Conservation (phyloP, 2,113 vertebrate species). For the Gnathonemus longibarbis region DNA sequence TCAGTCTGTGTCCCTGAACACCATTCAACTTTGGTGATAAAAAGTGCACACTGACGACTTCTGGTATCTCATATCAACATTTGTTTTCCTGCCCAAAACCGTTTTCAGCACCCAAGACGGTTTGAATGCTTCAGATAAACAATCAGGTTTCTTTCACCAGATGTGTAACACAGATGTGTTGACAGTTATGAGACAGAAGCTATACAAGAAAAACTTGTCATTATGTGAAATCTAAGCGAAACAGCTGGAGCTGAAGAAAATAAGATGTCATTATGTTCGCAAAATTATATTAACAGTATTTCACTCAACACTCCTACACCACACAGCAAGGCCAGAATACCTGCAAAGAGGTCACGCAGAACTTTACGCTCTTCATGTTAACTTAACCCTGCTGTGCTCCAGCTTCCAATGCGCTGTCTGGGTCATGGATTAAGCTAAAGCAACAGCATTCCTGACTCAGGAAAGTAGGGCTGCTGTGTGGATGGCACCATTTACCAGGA, state of each 20-base stretch:
- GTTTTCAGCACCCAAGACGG: background rate
- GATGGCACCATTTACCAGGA: background rate
- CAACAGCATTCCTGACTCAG: conserved; percentile 56
- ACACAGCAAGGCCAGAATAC: background rate
- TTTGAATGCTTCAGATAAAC: background rate
- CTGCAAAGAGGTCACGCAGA: background rate
- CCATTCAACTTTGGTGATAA: background rate
- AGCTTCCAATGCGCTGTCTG: conserved; percentile 37
- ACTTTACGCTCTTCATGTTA: background rate
- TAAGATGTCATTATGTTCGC: background rate
- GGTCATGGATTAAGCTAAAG: conserved; percentile 57
- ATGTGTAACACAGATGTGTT: background rate
- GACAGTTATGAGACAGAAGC: background rate
- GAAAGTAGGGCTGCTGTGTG: conserved; percentile 9
- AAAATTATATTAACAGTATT: background rate
- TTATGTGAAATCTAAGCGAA: background rate
- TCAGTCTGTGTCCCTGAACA: background rate
- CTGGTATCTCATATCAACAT: background rate
- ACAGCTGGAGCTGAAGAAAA: background rate
- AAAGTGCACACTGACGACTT: background rate
- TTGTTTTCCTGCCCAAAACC: background rate
- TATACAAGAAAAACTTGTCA: background rate
- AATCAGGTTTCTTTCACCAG: background rate
- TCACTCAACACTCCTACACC: background rate
- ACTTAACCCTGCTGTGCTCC: background rate